phyloP scores from a whole-genome alignment of 2,888 invertebrate species.

The Pardosa pseudoannulata region DNA sequence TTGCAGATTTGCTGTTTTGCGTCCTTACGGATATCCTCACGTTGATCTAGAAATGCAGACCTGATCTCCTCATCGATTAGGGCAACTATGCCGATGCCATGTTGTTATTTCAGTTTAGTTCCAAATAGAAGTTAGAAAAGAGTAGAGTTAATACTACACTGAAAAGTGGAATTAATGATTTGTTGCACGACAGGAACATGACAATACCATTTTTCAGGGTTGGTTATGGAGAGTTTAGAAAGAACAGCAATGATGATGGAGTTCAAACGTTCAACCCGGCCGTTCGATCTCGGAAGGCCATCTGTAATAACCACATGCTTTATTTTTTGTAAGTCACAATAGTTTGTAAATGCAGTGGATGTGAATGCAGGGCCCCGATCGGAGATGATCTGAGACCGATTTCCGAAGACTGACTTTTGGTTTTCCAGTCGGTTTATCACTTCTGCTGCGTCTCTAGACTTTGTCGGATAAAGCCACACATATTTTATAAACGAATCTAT shows the following conservation, averaged over 20 bases:
- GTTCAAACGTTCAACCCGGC: conserved; percentile 10
- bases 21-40: background rate
- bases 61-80: background rate
- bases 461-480: conserved; percentile 3
- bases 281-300: conserved; percentile 7
- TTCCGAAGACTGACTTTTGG: conserved; percentile 8
- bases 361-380: conserved; percentile 15
- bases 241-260: background rate
- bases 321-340: background rate
- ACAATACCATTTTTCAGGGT: background rate
- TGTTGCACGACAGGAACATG: background rate
- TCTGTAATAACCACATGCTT: background rate
- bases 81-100: background rate
- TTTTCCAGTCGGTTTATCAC: background rate
- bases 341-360: background rate
- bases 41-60: background rate
- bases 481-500: background rate
- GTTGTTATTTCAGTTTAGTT: background rate
- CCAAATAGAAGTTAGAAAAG: background rate
- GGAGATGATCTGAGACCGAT: background rate
- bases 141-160: background rate
- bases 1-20: background rate
- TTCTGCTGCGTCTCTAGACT: conserved; percentile 8
- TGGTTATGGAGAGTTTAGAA: background rate
- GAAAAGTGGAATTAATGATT: background rate